Evolutionary conservation across 2,797 vertebrate genomes (phyloP).

Genomic region (Cynopterus sphinx): DNA sequence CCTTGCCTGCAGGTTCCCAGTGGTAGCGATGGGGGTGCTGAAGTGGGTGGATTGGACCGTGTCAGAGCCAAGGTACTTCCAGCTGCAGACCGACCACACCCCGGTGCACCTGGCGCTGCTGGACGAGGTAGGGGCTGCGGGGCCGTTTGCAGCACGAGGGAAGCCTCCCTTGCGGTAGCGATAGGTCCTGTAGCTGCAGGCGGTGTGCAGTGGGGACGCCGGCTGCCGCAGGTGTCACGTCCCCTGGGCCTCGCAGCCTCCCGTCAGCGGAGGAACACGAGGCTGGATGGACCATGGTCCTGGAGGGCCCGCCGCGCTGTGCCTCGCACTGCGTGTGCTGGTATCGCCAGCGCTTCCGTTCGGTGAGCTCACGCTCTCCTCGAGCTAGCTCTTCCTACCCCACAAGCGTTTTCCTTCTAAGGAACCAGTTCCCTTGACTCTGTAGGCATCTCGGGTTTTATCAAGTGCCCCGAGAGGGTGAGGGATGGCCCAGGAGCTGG

Average conservation of each 20-base stretch:
- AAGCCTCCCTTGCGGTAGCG: accelerated
- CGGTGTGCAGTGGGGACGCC: too few species aligned
- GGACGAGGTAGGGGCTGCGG: conserved; percentile 90
- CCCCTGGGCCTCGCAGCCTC: too few species aligned
- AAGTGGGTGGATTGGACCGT: conserved; percentile 99
- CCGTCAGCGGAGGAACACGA: accelerated
- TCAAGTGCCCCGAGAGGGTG: not conserved
- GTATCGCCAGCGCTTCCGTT: accelerated
- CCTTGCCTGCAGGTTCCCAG: conserved; percentile 90
- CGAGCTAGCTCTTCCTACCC: not conserved
- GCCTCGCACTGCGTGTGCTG: accelerated
- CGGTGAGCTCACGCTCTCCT: not conserved
- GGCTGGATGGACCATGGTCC: accelerated
- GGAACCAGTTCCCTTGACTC: not conserved
- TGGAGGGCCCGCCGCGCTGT: not conserved
- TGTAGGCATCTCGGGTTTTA: not conserved
- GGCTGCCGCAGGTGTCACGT: too few species aligned
- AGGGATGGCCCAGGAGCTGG: not conserved
- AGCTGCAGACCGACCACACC: conserved; percentile 98
- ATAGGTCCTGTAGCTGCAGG: not conserved
- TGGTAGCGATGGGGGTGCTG: conserved; percentile 98
- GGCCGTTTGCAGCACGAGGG: not conserved
- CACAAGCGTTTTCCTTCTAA: not conserved
- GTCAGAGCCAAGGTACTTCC: conserved; percentile 97
- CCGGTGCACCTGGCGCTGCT: conserved; percentile 96